phyloP scores from a whole-genome alignment of 1,140 invertebrate genomes.

The Drosophila sucinea region DNA sequence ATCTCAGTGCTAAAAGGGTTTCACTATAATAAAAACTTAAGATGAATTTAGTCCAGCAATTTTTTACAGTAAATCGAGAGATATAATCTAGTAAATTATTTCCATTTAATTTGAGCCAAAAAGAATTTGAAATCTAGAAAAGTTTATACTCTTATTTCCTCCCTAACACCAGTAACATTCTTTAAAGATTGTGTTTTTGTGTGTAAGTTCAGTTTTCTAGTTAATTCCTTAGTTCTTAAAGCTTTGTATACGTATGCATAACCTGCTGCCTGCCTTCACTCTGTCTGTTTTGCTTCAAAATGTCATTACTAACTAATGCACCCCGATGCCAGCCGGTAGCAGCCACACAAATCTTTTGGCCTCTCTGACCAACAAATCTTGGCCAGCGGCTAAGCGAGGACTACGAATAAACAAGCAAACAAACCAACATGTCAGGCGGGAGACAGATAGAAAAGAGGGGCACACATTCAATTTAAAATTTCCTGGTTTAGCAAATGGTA shows the following conservation, averaged over 20 bases:
- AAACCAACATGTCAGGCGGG: constrained; percentile 31
- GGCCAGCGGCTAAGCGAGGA: constrained; percentile 27
- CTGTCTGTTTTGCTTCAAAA: constrained; percentile 12
- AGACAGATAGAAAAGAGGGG: constrained; percentile 20
- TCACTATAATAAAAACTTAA: too few relatives aligned
- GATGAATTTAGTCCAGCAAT: too few relatives aligned
- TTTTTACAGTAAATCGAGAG: too few relatives aligned
- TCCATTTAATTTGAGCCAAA: too few relatives aligned
- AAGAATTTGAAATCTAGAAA: too few relatives aligned
- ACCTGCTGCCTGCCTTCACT: not conserved
- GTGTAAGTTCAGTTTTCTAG: not conserved
- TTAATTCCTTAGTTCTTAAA: constrained; percentile 1
- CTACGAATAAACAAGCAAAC: constrained; percentile 31
- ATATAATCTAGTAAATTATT: too few relatives aligned
- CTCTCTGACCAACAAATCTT: constrained; percentile 45
- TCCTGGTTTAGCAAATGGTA: constrained; percentile 56
- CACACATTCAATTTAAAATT: constrained; percentile 76
- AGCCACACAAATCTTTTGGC: constrained; percentile 18
- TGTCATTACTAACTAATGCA: constrained; percentile 39
- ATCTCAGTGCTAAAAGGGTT: not conserved
- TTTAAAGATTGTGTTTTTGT: too few relatives aligned
- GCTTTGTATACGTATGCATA: not conserved
- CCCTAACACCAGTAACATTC: too few relatives aligned
- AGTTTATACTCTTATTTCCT: too few relatives aligned
- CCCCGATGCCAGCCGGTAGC: not conserved